phyloP scores from a whole-genome alignment of 2,113 vertebrate species.

The Sclerurus mexicanus region DNA sequence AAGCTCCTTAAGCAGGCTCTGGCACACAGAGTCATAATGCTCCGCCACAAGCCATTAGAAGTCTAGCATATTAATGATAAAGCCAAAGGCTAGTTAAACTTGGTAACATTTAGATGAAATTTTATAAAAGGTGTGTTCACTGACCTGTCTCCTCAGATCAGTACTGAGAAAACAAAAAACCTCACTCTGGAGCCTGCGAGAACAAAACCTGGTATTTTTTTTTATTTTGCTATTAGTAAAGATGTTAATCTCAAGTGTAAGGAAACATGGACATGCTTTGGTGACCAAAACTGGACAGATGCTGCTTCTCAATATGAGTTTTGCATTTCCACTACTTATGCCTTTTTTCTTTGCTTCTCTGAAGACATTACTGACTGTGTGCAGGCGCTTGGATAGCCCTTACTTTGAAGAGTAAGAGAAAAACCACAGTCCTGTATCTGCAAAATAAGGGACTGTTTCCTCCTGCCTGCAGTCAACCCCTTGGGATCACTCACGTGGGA shows the following conservation, averaged over 20 bases:
- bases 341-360: not conserved
- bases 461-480: not conserved
- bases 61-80: not conserved
- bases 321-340: not conserved
- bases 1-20: not conserved
- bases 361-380: not conserved
- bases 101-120: not conserved
- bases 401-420: not conserved
- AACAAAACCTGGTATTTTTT: not conserved
- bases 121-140: not conserved
- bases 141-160: not conserved
- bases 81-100: slow-evolving; percentile 3
- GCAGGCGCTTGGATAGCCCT: not conserved
- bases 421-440: not conserved
- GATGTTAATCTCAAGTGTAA: not conserved
- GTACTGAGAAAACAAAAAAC: not conserved
- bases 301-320: not conserved
- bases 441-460: not conserved
- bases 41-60: not conserved
- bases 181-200: not conserved
- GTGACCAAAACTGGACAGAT: not conserved
- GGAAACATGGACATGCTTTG: not conserved
- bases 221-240: not conserved
- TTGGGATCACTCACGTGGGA: not conserved
- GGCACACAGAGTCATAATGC: not conserved